Conservation (phyloP, 2,888 invertebrate species). For the Tipula unca region DNA sequence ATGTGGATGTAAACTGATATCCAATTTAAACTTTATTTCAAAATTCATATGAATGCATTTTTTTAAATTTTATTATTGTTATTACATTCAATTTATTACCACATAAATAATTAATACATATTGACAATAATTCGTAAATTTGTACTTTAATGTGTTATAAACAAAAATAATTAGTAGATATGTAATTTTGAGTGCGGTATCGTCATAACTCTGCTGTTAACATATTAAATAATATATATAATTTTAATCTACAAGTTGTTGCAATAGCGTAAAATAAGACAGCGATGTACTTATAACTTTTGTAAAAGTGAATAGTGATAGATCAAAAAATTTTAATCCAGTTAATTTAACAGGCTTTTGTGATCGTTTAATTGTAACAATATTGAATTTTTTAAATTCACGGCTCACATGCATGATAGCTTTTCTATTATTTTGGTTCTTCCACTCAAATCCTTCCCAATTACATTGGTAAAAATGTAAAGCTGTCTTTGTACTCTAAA, state of each 20-base stretch:
- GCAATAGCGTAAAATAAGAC: conserved; percentile 39
- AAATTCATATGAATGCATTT: too few species aligned
- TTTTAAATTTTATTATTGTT: too few species aligned
- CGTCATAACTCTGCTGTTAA: too few species aligned
- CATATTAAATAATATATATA: too few species aligned
- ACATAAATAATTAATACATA: too few species aligned
- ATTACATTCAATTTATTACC: too few species aligned
- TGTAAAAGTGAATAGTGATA: conserved; percentile 38
- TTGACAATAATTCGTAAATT: too few species aligned
- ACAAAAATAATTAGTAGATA: too few species aligned
- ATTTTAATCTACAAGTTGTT: conserved; percentile 29
- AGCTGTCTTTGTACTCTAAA: conserved; percentile 33
- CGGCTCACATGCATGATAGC: background rate
- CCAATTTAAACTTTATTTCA: too few species aligned
- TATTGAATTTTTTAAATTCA: conserved; percentile 23
- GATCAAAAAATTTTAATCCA: conserved; percentile 37
- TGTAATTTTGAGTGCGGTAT: too few species aligned
- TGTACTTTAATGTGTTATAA: too few species aligned
- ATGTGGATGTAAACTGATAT: too few species aligned
- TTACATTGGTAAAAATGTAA: conserved; percentile 28
- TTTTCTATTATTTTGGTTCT: conserved; percentile 18
- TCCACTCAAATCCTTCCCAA: conserved; percentile 32
- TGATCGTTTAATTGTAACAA: conserved; percentile 36
- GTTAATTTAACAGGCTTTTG: conserved; percentile 37
- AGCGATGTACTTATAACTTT: conserved; percentile 39